phyloP scores from a whole-genome alignment of 2,888 invertebrate species.

The Hyppa rectilinea region DNA sequence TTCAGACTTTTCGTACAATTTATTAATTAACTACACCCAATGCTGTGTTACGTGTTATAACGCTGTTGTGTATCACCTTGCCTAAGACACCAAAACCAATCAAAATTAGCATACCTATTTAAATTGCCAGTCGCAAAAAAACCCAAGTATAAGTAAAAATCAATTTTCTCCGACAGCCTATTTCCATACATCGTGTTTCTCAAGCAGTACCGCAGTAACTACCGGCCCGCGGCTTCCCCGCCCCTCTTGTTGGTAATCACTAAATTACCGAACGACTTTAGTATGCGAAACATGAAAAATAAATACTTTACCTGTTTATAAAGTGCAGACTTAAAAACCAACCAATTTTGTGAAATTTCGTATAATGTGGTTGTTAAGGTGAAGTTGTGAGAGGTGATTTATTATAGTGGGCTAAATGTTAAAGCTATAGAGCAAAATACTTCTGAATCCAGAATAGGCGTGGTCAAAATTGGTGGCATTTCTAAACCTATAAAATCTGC shows the following conservation, averaged over 20 bases:
- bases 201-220: slow-evolving; percentile 57
- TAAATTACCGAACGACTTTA: slow-evolving; percentile 81
- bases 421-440: background rate
- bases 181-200: slow-evolving; percentile 56
- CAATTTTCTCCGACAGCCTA: slow-evolving; percentile 56
- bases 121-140: slow-evolving; percentile 22
- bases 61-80: no score
- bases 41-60: no score
- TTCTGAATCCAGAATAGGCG: background rate
- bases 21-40: background rate
- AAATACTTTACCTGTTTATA: slow-evolving; percentile 80
- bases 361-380: slow-evolving; percentile 53
- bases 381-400: slow-evolving; percentile 27
- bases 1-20: background rate
- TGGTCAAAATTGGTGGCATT: background rate
- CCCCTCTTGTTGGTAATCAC: slow-evolving; percentile 82
- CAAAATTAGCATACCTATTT: slow-evolving; percentile 35
- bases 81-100: slow-evolving; percentile 23
- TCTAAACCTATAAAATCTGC: background rate
- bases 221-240: slow-evolving; percentile 70
- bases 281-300: slow-evolving; percentile 82
- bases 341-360: slow-evolving; percentile 74
- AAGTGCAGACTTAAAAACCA: slow-evolving; percentile 62
- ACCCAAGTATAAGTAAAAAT: slow-evolving; percentile 43
- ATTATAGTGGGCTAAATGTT: background rate